A percentile compares a stretch with the other conserved stretches of the same genome.
phyloP scores from a whole-genome alignment of 2,113 vertebrate species.

The Burhinus oedicnemus region DNA sequence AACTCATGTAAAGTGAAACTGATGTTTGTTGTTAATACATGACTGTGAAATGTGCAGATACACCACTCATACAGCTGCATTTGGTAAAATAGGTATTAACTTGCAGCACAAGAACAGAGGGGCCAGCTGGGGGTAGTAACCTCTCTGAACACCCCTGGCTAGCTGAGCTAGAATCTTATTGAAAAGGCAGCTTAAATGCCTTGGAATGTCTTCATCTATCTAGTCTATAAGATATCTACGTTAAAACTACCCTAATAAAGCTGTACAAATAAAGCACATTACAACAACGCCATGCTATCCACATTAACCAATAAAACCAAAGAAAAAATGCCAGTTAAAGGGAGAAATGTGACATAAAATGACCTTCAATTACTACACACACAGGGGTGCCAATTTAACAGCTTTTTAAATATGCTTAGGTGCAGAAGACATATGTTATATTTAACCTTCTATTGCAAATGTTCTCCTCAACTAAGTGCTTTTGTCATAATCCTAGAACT shows the following conservation, averaged over 20 bases:
- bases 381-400: conserved; percentile 45
- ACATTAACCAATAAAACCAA: neutral
- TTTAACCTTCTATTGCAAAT: conserved; percentile 16
- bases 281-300: neutral
- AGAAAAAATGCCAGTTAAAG: neutral
- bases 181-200: neutral
- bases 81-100: neutral
- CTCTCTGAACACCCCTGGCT: neutral
- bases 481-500: conserved; percentile 15
- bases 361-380: conserved; percentile 38
- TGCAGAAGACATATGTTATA: conserved; percentile 22
- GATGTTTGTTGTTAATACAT: neutral
- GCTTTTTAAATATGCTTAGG: conserved; percentile 34
- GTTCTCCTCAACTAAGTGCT: conserved; percentile 21
- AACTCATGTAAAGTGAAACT: neutral
- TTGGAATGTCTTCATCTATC: neutral
- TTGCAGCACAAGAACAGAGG: neutral
- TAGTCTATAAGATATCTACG: neutral
- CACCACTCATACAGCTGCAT: neutral
- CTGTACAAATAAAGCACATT: conserved; percentile 6
- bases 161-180: neutral
- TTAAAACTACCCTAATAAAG: neutral
- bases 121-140: neutral
- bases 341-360: conserved; percentile 7
- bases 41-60: neutral